phyloP scores from a whole-genome alignment of 2,888 invertebrate genomes.

The Standfussiana lucernea region DNA sequence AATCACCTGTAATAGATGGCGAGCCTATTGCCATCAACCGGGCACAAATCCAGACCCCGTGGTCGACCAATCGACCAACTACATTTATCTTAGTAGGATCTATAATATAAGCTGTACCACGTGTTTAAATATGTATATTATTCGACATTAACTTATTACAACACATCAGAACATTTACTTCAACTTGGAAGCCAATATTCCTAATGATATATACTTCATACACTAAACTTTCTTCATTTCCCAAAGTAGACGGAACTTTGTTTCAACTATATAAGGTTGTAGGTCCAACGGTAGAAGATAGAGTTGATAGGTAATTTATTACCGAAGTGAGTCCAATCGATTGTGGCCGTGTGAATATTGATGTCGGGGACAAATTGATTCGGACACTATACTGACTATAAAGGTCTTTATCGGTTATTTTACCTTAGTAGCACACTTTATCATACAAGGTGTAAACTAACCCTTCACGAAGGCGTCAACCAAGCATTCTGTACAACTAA shows the following conservation, averaged over 20 bases:
- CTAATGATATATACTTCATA: not conserved
- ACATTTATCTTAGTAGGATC: not conserved
- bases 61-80: not conserved
- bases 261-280: conserved; percentile 6
- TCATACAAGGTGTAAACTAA: not conserved
- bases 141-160: not conserved
- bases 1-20: not conserved
- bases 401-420: not conserved
- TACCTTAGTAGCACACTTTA: not conserved
- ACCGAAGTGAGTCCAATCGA: conserved; percentile 39
- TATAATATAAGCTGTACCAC: not conserved
- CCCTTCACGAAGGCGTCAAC: too few species aligned
- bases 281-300: not conserved
- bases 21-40: not conserved
- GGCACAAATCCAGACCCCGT: not conserved
- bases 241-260: conserved; percentile 23
- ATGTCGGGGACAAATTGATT: conserved; percentile 45
- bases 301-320: conserved; percentile 18
- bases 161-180: not conserved
- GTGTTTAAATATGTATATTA: not conserved
- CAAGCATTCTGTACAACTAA: too few species aligned
- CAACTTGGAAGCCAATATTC: conserved; percentile 19
- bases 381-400: not conserved
- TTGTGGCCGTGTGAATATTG: conserved; percentile 35
- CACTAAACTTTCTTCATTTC: not conserved